Conservation (phyloP, 1,140 invertebrate species). For the Dinoponera quadriceps region DNA sequence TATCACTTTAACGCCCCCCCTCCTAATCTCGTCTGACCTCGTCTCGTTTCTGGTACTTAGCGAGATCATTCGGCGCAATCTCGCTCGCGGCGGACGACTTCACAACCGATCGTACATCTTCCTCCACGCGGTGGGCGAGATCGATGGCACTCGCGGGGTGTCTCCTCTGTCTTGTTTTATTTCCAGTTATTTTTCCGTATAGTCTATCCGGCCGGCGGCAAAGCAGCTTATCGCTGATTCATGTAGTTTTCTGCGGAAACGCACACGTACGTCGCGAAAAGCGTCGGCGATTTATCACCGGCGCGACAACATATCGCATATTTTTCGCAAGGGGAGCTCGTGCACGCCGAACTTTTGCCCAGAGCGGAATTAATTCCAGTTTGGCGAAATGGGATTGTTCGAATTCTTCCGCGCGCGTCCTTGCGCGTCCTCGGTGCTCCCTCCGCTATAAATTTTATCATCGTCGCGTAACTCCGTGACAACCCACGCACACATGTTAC, state of each 20-base stretch:
- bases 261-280: slow-evolving; percentile 19
- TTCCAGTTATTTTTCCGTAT: slow-evolving; percentile 37
- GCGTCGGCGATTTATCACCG: slow-evolving; percentile 44
- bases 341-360: slow-evolving; percentile 31
- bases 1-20: slow-evolving; percentile 18
- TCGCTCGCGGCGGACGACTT: neutral
- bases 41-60: slow-evolving; percentile 9
- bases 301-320: slow-evolving; percentile 39
- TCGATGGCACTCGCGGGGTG: slow-evolving; percentile 44
- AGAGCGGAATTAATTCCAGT: slow-evolving; percentile 45
- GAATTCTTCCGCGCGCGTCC: slow-evolving; percentile 20
- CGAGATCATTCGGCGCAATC: slow-evolving; percentile 49
- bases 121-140: slow-evolving; percentile 13
- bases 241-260: slow-evolving; percentile 43
- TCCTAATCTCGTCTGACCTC: too few relatives aligned
- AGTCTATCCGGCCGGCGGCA: neutral
- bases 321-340: slow-evolving; percentile 23
- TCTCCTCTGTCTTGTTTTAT: neutral
- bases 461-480: neutral
- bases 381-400: slow-evolving; percentile 42
- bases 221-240: slow-evolving; percentile 48
- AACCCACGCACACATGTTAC: neutral
- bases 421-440: neutral
- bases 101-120: slow-evolving; percentile 27
- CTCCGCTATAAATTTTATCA: neutral